These are phyloP conservation scores for Falco columbarius DNA, from an alignment of 2,797 vertebrate species.

Conservation along the genomic window DNA sequence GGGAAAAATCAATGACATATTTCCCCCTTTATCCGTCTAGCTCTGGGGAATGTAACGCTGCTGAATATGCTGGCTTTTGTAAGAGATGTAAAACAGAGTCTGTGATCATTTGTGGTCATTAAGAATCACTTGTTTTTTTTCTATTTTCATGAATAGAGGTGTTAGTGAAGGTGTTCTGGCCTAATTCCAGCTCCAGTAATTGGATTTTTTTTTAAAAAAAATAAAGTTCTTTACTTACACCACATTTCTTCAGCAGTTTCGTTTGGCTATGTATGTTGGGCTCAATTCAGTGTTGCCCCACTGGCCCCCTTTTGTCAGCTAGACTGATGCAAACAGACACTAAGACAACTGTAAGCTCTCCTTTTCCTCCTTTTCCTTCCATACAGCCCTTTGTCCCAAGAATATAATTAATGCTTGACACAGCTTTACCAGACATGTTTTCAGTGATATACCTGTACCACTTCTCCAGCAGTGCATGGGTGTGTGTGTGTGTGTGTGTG, in stretches of 20 bases:
- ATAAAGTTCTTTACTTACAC: background rate
- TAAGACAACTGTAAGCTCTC: background rate
- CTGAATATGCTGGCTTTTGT: conserved; percentile 16
- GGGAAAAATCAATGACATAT: background rate
- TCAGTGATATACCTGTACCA: background rate
- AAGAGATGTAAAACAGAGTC: conserved; percentile 56
- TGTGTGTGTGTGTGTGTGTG: too few relatives aligned
- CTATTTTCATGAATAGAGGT: conserved; percentile 53
- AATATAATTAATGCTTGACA: background rate
- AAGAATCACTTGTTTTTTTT: background rate
- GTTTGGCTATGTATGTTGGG: background rate
- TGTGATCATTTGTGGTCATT: conserved; percentile 60
- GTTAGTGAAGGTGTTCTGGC: conserved; percentile 68
- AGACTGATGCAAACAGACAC: background rate
- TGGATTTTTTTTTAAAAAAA: background rate
- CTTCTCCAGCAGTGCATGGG: background rate
- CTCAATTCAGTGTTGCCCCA: background rate
- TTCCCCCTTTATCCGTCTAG: conserved; percentile 5
- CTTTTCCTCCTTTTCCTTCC: background rate
- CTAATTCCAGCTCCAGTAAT: conserved; percentile 46
- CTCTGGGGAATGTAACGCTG: conserved; percentile 5
- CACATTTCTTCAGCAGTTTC: conserved; percentile 26
- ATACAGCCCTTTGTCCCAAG: background rate
- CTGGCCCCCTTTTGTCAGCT: background rate
- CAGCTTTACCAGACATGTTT: background rate